Evolutionary conservation across 2,113 vertebrate species (phyloP), one percentile per base, ranked within the genome.

Genomic region (Dasyornis broadbenti): DNA sequence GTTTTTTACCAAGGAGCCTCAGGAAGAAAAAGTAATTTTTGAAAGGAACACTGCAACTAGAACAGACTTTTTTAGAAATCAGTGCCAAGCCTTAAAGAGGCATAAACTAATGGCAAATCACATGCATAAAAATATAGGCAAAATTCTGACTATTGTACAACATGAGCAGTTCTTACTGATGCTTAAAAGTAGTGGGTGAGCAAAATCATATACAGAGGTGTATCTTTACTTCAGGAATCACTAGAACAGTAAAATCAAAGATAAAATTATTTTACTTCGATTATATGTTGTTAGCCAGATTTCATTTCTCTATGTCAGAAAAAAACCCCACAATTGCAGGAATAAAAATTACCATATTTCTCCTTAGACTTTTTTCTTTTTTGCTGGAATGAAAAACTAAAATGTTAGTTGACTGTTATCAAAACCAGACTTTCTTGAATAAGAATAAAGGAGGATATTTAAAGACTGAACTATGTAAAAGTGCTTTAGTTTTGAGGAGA

Each of bases 91-190:
- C 63, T 68, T 52, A 60, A 96, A 92, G 35, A 71, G 49, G 53
- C 64, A 94, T 70, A 92, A 71, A 90, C 24, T 63, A 76, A 94
- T 83, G 71, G 95, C 53, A 57, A 73, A 83, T 81, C 88, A 47
- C 45, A 89, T 90, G n/a, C 50, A 89, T 79, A 87, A 96, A 91
- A 81, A 64, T 64, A 86, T 8, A 90, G 66, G 71, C 54, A 95
- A 87, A 95, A 86, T 94, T 50, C 82, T 92, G 71, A 85, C 60
- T 90, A 53, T 45, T 39, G 59, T 50, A 91, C 42, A 96, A 90
- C n/a, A 40, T 59, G 27, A 75, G 68, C 50, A 91, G 61, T 47
- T 89, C 85, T 90, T 60, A 77, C 42, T 68, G 84, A 82, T 39
- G 14, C 31, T 95, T 94, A 89, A 82, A 95, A 90, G 59, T 33